Percentiles rank a stretch among this genome's conserved stretches.
These are phyloP conservation scores for Myiopsitta monachus DNA, from an alignment of 2,113 vertebrate genomes.

Conservation along the genomic window DNA sequence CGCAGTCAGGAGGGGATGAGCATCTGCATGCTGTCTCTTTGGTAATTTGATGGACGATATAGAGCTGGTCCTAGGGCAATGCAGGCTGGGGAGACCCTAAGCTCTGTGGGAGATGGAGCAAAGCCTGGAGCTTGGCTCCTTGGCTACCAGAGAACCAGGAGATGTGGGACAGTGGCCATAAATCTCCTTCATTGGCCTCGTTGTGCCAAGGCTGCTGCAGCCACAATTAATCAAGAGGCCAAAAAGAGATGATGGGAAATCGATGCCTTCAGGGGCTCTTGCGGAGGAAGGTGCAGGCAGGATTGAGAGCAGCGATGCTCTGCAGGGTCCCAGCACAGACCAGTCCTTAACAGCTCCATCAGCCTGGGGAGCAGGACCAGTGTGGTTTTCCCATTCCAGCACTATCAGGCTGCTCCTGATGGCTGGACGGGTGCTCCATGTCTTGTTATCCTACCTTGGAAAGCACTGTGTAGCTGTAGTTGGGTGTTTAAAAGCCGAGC, in stretches of 20 bases:
- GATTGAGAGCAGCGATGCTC: background rate
- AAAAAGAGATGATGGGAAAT: background rate
- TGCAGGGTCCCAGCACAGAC: rapidly evolving
- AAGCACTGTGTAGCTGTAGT: rapidly evolving
- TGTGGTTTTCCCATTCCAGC: background rate
- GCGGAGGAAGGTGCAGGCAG: background rate
- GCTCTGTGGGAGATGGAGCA: background rate
- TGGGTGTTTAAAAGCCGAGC: background rate
- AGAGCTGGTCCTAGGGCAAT: rapidly evolving
- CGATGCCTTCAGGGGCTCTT: background rate
- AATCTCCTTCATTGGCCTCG: background rate
- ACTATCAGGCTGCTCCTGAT: background rate
- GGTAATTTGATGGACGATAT: background rate
- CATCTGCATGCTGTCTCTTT: background rate
- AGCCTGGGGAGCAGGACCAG: background rate
- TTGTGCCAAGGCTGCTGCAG: background rate
- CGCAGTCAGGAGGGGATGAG: background rate
- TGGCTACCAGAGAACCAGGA: background rate
- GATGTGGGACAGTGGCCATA: background rate
- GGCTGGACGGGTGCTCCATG: background rate
- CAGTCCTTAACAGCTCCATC: background rate
- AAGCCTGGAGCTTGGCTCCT: background rate
- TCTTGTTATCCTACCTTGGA: background rate
- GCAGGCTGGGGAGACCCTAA: background rate
- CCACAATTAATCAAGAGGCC: background rate